Conservation (phyloP, 2,797 vertebrate genomes). For the Austrolebias charrua region DNA sequence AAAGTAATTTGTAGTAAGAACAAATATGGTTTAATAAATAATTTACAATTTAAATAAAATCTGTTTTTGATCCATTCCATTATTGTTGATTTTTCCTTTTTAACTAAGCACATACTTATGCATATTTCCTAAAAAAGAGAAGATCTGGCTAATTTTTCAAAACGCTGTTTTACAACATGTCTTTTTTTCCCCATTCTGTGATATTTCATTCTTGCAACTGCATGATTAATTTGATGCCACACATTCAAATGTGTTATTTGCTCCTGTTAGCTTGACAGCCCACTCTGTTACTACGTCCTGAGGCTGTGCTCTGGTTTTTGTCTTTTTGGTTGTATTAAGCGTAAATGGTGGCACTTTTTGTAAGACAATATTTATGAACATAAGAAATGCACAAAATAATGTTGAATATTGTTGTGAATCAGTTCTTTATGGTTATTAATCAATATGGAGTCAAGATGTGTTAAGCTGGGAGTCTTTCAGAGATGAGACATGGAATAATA, state of each 20-base stretch:
- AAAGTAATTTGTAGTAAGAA: too few relatives aligned
- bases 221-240: conserved; percentile 20
- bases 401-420: background rate
- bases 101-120: too few relatives aligned
- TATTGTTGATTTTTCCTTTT: too few relatives aligned
- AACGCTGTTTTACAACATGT: background rate
- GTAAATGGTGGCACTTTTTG: background rate
- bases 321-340: conserved; percentile 11
- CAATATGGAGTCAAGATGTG: conserved; percentile 18
- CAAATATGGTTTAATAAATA: too few relatives aligned
- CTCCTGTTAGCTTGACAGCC: conserved; percentile 51
- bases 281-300: conserved; percentile 35
- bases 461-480: background rate
- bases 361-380: background rate
- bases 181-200: background rate
- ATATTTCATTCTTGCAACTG: too few relatives aligned
- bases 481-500: conserved; percentile 7
- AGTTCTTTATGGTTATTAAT: conserved; percentile 21
- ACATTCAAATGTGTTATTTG: conserved; percentile 32
- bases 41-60: too few relatives aligned
- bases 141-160: background rate
- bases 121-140: background rate
- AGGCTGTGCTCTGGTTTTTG: conserved; percentile 39
- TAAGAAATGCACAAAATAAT: background rate
- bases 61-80: too few relatives aligned